Evolutionary conservation across 1,140 invertebrate genomes (phyloP).

Genomic region (Caenorhabditis latens): DNA sequence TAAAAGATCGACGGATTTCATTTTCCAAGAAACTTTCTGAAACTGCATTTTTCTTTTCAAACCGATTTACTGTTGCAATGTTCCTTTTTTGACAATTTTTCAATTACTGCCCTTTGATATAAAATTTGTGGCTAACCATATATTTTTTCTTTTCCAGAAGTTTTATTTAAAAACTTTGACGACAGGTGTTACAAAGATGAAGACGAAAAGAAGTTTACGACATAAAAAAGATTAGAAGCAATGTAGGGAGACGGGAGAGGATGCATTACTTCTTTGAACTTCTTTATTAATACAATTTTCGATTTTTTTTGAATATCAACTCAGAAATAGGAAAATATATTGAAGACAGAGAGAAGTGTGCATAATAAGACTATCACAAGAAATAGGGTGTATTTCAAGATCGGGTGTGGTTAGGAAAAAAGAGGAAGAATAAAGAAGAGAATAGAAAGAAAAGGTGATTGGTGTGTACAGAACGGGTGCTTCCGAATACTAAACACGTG

Average conservation of each 20-base stretch:
- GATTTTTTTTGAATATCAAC: not conserved
- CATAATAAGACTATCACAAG: conserved; percentile 54
- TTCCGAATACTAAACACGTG: conserved; percentile 47
- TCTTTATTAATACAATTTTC: conserved; percentile 53
- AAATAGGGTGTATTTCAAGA: conserved; percentile 56
- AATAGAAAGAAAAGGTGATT: not conserved
- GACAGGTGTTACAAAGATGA: conserved; percentile 15
- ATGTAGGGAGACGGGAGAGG: not conserved
- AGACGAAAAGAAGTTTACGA: conserved; percentile 40
- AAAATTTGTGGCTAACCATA: not conserved
- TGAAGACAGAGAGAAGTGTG: conserved; percentile 47
- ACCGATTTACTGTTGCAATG: not conserved
- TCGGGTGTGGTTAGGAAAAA: conserved; percentile 31
- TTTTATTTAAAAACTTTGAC: not conserved
- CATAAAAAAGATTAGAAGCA: conserved; percentile 14
- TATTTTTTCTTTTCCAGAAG: not conserved
- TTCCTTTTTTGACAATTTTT: not conserved
- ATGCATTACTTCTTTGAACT: conserved; percentile 7
- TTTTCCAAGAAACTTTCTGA: conserved; percentile 21
- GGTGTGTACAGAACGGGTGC: conserved; percentile 43
- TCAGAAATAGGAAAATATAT: not conserved
- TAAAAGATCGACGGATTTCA: conserved; percentile 27
- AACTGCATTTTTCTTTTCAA: not conserved
- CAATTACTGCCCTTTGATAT: too few species aligned
- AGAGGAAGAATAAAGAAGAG: not conserved